Base-by-base conservation (phyloP, 2,113 vertebrate genomes). In the Henicopernis longicauda region DNA sequence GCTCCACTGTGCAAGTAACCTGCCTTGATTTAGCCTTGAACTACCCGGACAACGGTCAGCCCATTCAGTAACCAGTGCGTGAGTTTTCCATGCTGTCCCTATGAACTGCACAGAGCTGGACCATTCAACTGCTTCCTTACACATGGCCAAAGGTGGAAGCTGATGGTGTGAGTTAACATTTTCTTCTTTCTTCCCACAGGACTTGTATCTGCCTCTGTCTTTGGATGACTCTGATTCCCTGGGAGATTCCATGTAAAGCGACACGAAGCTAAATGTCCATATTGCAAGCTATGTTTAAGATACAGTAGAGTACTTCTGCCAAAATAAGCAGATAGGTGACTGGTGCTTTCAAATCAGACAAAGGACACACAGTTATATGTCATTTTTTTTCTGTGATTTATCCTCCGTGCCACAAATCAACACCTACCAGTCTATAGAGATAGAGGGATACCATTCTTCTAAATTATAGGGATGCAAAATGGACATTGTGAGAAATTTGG, bases 191-290 rank as follows among this genome's bases (percentile, higher is more conserved):
- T 96, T 97, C 92, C 96, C 91, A 98, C 97, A 99, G 99, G 99
- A 99, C 97, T 98, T 99, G 93, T 99, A 99, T 97, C 98, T 99
- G 98, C 99, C 99, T 65, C 98, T 99, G 95, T 99, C 99, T 95
- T 98, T 99, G 99, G 99, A 99, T 96, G 99, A 99, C 61, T 99
- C 99, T 0, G 99, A 99, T 86, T 99, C 99, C 79, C 98, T 99
- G 9, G 99, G 99, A 17, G 99, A 99, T 94, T 99, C 99, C 58
- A 99, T 99, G 99, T 99, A 99, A 98, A 98, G 85, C 17, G 10
- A 58, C 72, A 57, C 3, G 58, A 47, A 73, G 67, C 50, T 77
- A 34, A 23, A 71, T 67, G 95, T 93, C 97, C 95, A 49, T 42
- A 69, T 70, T 91, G 85, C 91, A 88, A 94, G 93, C 85, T 89